Evolutionary conservation across 2,888 invertebrate species (phyloP), one percentile per base, ranked within the genome.

Genomic region (Lycia hirtaria): DNA sequence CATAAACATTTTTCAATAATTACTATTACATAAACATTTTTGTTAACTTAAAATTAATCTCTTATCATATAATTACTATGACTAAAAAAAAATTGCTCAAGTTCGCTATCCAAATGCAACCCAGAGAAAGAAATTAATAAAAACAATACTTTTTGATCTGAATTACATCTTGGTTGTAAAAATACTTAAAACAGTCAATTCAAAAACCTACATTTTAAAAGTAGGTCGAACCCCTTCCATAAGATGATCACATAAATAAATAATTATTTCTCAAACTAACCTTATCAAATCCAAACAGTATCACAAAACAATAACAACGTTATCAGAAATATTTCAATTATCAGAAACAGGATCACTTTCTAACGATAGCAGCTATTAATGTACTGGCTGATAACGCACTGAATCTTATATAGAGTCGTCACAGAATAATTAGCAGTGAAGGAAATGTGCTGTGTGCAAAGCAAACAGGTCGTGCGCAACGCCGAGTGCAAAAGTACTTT

Each of bases 271-370:
- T 2, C 15, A 26, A 17, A 41, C 22, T 26, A 15, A n/a, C 40
- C 35, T 55, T 35, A 44, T 44, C 51, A 35, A 43, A 44, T 20
- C 15, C 51, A 10, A 15, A 19, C n/a, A 28, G 30, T 45, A 32
- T 56, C 15, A 51, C 20, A 22, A 37, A 41, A 37, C 64, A 50
- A 50, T 26, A 56, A 56, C 43, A 53, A 37, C 33, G 22, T 33
- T 45, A 45, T 45, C 45, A 26, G 3, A 30, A 14, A 2, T 20
- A 30, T 40, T 30, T 30, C 12, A 41, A 17, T 24, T 17, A 20
- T 33, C 24, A 38, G n/a, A n/a, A n/a, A n/a, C 4, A 38, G 22
- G 24, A 52, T 28, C 20, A 15, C 20, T 37, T 38, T 38, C 44
- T n/a, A 43, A 14, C 20, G 37, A 38, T 45, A 22, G 26, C 17